A percentile compares a stretch with the other conserved stretches of the same genome.
Conservation (phyloP, 2,113 vertebrate genomes). For the Callaeas wilsoni region DNA sequence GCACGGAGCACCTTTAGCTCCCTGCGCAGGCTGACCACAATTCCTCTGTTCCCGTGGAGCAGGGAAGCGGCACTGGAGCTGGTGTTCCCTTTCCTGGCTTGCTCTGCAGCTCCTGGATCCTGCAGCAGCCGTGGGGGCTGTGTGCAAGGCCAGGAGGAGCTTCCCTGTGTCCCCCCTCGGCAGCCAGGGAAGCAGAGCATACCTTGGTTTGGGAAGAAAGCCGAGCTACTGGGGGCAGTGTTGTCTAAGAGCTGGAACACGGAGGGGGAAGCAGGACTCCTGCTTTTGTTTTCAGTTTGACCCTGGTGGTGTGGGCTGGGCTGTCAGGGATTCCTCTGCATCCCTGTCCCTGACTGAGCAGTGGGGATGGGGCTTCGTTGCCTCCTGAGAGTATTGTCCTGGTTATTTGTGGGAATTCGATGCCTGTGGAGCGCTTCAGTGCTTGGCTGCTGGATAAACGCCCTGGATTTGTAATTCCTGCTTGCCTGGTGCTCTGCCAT, state of each 20-base stretch:
- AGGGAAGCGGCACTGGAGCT: background rate
- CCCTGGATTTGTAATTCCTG: background rate
- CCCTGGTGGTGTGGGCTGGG: background rate
- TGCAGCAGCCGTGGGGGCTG: background rate
- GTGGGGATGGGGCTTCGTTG: background rate
- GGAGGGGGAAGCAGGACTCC: background rate
- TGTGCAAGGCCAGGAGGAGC: background rate
- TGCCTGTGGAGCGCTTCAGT: background rate
- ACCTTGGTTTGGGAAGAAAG: background rate
- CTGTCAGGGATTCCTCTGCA: background rate
- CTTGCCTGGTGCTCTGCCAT: background rate
- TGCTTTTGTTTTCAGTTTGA: background rate
- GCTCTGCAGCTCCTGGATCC: background rate
- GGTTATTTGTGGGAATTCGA: background rate
- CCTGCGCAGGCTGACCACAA: fast-evolving
- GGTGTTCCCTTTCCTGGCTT: background rate
- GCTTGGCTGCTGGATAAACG: background rate
- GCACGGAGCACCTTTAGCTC: background rate
- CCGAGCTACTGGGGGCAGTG: slow-evolving; percentile 56
- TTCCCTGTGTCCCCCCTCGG: background rate
- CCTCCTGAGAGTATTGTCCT: background rate
- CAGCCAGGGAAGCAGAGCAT: background rate
- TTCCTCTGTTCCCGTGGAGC: fast-evolving
- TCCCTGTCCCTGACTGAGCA: background rate
- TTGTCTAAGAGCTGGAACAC: slow-evolving; percentile 10